Conservation (phyloP, 2,113 vertebrate species). For the Scopus umbretta region DNA sequence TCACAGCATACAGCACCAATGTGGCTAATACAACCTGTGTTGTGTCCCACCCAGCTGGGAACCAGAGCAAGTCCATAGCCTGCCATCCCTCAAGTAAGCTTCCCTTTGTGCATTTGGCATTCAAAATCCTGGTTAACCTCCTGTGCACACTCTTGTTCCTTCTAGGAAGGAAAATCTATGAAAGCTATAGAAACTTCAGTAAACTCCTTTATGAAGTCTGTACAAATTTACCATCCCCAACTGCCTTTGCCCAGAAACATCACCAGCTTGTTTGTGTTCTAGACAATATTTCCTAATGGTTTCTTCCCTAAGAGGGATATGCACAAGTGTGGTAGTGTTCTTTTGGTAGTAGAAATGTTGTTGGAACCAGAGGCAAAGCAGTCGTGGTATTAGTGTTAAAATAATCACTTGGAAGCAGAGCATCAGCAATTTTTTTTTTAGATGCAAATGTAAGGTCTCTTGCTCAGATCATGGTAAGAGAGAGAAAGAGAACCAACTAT, state of each 20-base stretch:
- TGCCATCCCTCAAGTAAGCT: background rate
- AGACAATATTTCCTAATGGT: background rate
- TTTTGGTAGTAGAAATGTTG: background rate
- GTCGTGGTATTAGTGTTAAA: background rate
- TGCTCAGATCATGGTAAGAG: background rate
- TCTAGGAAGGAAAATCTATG: background rate
- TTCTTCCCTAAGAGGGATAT: background rate
- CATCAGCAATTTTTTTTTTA: background rate
- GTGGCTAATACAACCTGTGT: background rate
- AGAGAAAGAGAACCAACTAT: background rate
- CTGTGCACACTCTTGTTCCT: background rate
- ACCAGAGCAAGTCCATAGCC: background rate
- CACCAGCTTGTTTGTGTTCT: background rate
- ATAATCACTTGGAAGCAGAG: background rate
- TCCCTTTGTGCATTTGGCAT: fast-evolving
- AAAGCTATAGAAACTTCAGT: background rate
- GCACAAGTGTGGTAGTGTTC: background rate
- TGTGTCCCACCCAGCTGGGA: background rate
- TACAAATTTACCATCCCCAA: background rate
- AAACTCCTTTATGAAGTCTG: background rate
- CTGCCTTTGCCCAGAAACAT: background rate
- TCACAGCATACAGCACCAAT: background rate
- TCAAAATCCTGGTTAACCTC: background rate
- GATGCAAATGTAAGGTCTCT: background rate
- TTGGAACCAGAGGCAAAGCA: background rate